Conservation (phyloP, 1,140 invertebrate species). For the Drosophila setifemur region DNA sequence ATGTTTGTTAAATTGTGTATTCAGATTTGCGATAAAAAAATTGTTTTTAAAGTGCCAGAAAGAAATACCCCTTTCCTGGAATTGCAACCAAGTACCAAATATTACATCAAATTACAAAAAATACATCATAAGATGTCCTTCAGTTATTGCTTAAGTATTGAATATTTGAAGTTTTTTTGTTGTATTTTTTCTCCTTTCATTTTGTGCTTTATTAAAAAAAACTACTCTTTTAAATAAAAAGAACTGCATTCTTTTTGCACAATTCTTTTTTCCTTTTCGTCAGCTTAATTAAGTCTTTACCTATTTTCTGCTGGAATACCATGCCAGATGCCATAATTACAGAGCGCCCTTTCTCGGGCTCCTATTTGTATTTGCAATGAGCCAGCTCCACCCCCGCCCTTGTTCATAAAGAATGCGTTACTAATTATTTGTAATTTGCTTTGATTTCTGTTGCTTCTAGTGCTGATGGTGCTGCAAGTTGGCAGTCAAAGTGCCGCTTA, state of each 20-base stretch:
- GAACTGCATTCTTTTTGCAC: conserved; percentile 1
- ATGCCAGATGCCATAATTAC: conserved; percentile 55
- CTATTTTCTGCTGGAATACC: conserved; percentile 15
- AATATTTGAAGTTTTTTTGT: too few relatives aligned
- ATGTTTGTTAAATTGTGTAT: too few relatives aligned
- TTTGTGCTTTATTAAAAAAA: neutral
- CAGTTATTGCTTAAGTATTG: neutral
- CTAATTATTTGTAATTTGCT: conserved; percentile 74
- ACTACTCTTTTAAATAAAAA: neutral
- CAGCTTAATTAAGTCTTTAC: conserved; percentile 57
- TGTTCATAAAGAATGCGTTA: conserved; percentile 41
- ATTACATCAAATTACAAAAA: too few relatives aligned
- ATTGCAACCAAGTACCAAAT: too few relatives aligned
- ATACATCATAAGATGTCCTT: too few relatives aligned
- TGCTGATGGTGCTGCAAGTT: neutral
- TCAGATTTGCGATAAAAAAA: too few relatives aligned
- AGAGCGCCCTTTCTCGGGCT: neutral
- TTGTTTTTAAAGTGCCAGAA: too few relatives aligned
- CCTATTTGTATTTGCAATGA: conserved; percentile 50
- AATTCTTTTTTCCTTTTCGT: conserved; percentile 33
- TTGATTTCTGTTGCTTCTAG: conserved; percentile 51
- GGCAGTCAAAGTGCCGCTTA: conserved; percentile 46
- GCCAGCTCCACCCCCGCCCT: conserved; percentile 3
- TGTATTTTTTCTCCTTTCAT: neutral
- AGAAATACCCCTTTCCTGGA: too few relatives aligned